Evolutionary conservation across 2,888 invertebrate species (phyloP).

Genomic region (Lepidocyrtinus sp.): DNA sequence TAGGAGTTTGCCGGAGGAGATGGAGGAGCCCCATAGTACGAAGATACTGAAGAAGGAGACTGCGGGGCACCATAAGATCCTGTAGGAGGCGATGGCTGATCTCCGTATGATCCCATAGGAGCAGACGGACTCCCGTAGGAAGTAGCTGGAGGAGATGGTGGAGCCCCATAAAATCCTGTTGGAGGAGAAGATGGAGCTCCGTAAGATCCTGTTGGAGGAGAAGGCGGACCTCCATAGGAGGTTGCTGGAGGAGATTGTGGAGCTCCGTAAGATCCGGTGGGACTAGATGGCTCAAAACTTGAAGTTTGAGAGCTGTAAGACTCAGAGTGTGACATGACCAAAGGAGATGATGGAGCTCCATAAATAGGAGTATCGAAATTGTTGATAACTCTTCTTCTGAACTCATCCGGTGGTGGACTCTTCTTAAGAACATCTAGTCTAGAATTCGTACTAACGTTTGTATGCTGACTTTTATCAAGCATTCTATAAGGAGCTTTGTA

Average conservation of each 20-base stretch:
- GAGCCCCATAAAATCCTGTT: no score
- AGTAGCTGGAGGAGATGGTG: no score
- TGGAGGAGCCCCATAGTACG: slow-evolving; percentile 29
- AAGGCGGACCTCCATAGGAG: not conserved
- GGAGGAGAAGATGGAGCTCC: not conserved
- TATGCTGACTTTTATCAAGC: no score
- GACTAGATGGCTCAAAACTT: not conserved
- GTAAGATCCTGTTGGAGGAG: not conserved
- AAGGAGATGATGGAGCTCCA: not conserved
- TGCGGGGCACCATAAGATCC: not conserved
- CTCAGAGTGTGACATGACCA: no score
- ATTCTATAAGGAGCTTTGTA: not conserved
- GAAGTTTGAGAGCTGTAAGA: no score
- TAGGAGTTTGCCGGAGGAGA: not conserved
- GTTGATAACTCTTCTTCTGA: not conserved
- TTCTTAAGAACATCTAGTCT: no score
- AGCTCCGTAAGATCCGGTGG: not conserved
- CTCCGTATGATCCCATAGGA: no score
- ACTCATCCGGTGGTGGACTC: not conserved
- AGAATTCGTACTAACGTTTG: no score
- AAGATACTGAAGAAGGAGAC: not conserved
- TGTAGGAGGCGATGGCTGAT: no score
- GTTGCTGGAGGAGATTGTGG: slow-evolving; percentile 1
- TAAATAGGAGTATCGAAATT: not conserved
- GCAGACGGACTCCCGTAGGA: no score